Evolutionary conservation across 2,888 invertebrate genomes (phyloP).

Genomic region (Tinea pellionella): DNA sequence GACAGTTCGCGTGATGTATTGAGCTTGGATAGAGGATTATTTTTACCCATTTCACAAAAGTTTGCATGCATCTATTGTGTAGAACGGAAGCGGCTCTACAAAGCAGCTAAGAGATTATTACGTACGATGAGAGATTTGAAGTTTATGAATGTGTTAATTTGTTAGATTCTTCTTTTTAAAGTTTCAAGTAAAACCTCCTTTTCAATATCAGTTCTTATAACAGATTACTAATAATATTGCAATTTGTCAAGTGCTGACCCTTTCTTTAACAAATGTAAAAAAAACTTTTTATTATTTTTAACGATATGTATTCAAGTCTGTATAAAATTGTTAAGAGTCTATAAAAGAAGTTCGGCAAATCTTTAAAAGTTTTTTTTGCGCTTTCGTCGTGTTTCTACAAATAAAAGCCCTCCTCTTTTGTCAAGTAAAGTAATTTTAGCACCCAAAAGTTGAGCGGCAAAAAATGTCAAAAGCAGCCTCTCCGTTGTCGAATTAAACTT

Average conservation of each 20-base stretch:
- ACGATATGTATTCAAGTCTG: neutral
- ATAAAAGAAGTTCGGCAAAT: neutral
- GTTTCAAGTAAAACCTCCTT: neutral
- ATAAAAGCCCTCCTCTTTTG: neutral
- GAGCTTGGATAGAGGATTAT: slow-evolving; percentile 58
- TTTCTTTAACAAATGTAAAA: too few relatives aligned
- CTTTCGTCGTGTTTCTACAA: neutral
- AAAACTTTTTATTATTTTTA: too few relatives aligned
- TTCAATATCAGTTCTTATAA: neutral
- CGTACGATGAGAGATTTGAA: slow-evolving; percentile 37
- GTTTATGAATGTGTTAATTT: slow-evolving; percentile 33
- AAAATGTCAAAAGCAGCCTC: slow-evolving; percentile 12
- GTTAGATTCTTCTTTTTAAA: neutral
- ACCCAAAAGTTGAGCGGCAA: neutral
- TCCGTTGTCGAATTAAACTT: slow-evolving; percentile 18
- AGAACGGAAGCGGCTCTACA: slow-evolving; percentile 60
- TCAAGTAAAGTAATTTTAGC: neutral
- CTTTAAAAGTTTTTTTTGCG: neutral
- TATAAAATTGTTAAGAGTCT: neutral
- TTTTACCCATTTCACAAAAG: slow-evolving; percentile 66
- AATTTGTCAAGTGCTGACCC: too few relatives aligned
- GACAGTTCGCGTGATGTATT: slow-evolving; percentile 68
- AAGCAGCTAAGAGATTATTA: slow-evolving; percentile 53
- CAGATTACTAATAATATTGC: neutral
- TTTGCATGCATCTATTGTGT: slow-evolving; percentile 65